Percentiles rank a stretch among this genome's conserved stretches.
These are phyloP conservation scores for Gouania willdenowi DNA, from an alignment of 2,797 vertebrate species.

Conservation along the genomic window DNA sequence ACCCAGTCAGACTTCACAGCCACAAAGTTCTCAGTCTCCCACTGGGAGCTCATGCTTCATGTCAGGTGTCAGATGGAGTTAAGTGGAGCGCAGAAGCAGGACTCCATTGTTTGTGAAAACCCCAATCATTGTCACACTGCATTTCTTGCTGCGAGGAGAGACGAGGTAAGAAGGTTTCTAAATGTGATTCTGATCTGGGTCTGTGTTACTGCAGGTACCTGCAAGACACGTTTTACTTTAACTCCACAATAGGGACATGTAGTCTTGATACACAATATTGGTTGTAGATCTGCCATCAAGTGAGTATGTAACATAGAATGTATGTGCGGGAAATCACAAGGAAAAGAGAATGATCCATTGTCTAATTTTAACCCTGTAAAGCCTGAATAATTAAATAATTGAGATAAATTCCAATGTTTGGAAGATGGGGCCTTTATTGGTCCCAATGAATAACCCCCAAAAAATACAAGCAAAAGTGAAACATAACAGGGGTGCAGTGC, in stretches of 20 bases:
- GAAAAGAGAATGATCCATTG: too few species aligned
- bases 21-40: conserved; percentile 48
- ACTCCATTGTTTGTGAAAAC: conserved; percentile 65
- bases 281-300: neutral
- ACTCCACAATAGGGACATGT: conserved; percentile 15
- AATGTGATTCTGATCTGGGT: conserved; percentile 60
- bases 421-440: too few species aligned
- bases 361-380: too few species aligned
- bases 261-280: conserved; percentile 7
- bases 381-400: too few species aligned
- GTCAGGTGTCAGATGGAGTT: conserved; percentile 74
- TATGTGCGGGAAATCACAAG: conserved; percentile 5
- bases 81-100: conserved; percentile 37
- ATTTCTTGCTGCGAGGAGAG: conserved; percentile 56
- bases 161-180: conserved; percentile 50
- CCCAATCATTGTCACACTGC: conserved; percentile 58
- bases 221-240: conserved; percentile 22
- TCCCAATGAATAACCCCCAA: too few species aligned
- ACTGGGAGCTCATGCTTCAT: conserved; percentile 57
- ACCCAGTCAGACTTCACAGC: conserved; percentile 43
- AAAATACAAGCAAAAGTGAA: too few species aligned
- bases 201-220: conserved; percentile 43
- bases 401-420: too few species aligned
- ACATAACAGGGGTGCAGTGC: too few species aligned
- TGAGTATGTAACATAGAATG: too few species aligned